Evolutionary conservation across 2,797 vertebrate species (phyloP).

Genomic region (Lagocephalus sceleratus): DNA sequence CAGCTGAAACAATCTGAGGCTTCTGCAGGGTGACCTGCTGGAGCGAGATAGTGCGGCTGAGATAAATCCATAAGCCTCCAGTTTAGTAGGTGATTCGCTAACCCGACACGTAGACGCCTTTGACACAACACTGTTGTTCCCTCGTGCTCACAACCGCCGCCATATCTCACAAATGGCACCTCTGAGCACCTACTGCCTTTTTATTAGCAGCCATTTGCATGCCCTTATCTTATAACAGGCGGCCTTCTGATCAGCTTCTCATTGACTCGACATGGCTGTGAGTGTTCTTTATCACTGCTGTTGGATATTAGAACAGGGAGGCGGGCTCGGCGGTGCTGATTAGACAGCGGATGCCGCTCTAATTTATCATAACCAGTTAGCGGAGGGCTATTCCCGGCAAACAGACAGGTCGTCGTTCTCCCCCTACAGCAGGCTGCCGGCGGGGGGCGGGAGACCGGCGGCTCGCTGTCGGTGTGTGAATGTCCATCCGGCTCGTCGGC

Average conservation of each 20-base stretch:
- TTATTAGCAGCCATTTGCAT: conserved; percentile 24
- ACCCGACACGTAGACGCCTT: neutral
- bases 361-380: conserved; percentile 63
- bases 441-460: conserved; percentile 37
- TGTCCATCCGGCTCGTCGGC: conserved; percentile 63
- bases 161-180: conserved; percentile 1
- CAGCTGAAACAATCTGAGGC: no score
- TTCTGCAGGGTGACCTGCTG: neutral
- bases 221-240: conserved; percentile 3
- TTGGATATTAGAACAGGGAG: conserved; percentile 33
- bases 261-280: conserved; percentile 19
- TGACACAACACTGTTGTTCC: neutral
- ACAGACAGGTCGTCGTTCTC: conserved; percentile 55
- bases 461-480: conserved; percentile 45
- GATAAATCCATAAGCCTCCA: neutral
- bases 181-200: conserved; percentile 10
- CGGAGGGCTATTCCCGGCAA: conserved; percentile 37
- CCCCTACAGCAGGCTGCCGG: conserved; percentile 50
- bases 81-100: neutral
- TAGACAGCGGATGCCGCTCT: conserved; percentile 39
- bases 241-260: conserved; percentile 14
- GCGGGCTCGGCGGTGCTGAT: conserved; percentile 55
- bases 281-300: conserved; percentile 11
- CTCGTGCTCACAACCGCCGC: neutral
- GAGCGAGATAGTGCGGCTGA: neutral